Conservation (phyloP, 1,140 invertebrate species). For the Musca domestica region DNA sequence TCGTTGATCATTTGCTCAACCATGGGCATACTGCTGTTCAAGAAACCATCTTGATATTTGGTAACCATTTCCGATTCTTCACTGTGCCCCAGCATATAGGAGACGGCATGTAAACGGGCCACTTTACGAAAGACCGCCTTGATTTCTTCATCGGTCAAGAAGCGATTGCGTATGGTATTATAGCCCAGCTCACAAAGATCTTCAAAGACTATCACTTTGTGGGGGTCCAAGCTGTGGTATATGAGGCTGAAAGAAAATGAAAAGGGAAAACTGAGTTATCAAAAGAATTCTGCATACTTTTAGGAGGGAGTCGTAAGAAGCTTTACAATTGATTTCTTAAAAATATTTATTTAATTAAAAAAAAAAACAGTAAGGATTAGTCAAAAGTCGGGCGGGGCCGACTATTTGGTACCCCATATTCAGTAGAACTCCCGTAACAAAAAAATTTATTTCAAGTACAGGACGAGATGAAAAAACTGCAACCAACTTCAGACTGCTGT, state of each 20-base stretch:
- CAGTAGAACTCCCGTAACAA: too few relatives aligned
- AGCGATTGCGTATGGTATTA: conserved; percentile 30
- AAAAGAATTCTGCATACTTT: too few relatives aligned
- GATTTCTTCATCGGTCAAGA: conserved; percentile 27
- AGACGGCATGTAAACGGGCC: conserved; percentile 43
- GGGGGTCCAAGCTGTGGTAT: conserved; percentile 33
- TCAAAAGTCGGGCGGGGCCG: too few relatives aligned
- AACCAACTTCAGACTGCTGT: too few relatives aligned
- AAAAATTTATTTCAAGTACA: too few relatives aligned
- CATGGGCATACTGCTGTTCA: background rate
- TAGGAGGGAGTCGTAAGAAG: too few relatives aligned
- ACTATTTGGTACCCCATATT: too few relatives aligned
- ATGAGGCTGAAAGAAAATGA: conserved; percentile 24
- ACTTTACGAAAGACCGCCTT: conserved; percentile 29
- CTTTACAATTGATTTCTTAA: too few relatives aligned
- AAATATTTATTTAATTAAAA: too few relatives aligned
- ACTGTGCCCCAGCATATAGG: conserved; percentile 32
- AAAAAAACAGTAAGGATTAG: too few relatives aligned
- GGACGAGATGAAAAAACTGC: too few relatives aligned
- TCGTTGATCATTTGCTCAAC: background rate
- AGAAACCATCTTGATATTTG: conserved; percentile 1
- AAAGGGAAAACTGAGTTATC: background rate
- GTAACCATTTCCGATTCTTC: conserved; percentile 5
- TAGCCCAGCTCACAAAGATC: conserved; percentile 36
- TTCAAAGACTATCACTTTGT: conserved; percentile 36